Evolutionary conservation across 2,113 vertebrate genomes (phyloP).

Genomic region (Megalops atlanticus): DNA sequence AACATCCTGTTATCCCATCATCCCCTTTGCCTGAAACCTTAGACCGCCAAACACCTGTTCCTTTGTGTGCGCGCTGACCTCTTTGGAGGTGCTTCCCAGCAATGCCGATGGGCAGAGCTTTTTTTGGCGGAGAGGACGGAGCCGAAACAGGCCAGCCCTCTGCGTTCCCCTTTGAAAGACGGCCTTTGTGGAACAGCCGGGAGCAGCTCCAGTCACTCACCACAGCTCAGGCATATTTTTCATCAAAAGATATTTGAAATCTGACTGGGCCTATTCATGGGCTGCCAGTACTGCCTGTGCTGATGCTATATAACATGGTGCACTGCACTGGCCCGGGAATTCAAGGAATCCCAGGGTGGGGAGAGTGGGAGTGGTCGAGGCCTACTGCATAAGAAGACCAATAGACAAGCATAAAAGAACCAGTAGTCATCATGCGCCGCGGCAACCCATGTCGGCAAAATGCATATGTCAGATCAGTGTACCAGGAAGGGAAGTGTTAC

Average conservation of each 20-base stretch:
- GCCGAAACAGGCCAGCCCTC: not conserved
- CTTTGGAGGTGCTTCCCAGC: slow-evolving; percentile 14
- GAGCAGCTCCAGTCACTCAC: slow-evolving; percentile 31
- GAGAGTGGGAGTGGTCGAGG: not conserved
- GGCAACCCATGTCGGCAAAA: too few species aligned
- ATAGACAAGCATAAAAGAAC: not conserved
- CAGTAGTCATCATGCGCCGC: not conserved
- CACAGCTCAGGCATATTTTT: slow-evolving; percentile 29
- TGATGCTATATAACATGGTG: not conserved
- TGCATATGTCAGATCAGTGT: too few species aligned
- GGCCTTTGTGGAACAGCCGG: slow-evolving; percentile 22
- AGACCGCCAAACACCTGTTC: slow-evolving; percentile 77
- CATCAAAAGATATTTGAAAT: slow-evolving; percentile 33
- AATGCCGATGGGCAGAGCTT: slow-evolving; percentile 13
- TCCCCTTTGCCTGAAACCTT: slow-evolving; percentile 32
- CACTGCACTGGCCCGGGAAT: slow-evolving; percentile 12
- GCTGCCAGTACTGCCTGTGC: slow-evolving; percentile 13
- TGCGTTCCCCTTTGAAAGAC: slow-evolving; percentile 23
- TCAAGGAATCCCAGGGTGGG: slow-evolving; percentile 19
- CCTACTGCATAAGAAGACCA: not conserved
- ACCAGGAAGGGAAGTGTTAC: too few species aligned
- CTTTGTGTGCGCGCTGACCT: slow-evolving; percentile 22
- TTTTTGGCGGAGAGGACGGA: not conserved
- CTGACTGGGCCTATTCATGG: slow-evolving; percentile 35
- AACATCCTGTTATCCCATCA: slow-evolving; percentile 30